Evolutionary conservation across 1,140 invertebrate genomes (phyloP), one percentile per base, ranked within the genome.

Genomic region (Zaprionus ornatus): DNA sequence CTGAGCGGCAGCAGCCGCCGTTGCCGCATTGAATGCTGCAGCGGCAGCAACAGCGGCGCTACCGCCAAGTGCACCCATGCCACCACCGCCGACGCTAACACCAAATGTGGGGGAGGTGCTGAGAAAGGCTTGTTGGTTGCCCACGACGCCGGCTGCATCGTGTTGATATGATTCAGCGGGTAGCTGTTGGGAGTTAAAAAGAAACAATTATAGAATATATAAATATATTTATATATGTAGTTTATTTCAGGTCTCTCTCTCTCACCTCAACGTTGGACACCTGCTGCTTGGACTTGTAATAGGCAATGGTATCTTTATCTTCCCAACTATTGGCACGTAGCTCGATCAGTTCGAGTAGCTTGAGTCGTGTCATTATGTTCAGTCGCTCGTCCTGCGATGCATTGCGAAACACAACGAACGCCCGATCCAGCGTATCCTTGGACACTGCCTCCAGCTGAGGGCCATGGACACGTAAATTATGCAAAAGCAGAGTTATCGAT

Each of bases 291-390:
- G 96, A 95, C 82, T 95, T 95, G 91, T 97, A 98, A 93, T 97
- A 98, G 75, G 95, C 95, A 93, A 95, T 96, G 93, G 97, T 95
- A 71, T 96, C 95, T 93, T 97, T 96, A 63, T 95, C 95, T 85
- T 96, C 95, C 97, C 97, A 98, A 82, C 96, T 95, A 92, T 96
- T 96, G 57, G 97, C 97, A 92, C 97, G 94, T 75, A 98, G 94
- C 94, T 98, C 97, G 77, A 98, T 97, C 42, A 98, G 93, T 94
- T 98, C 97, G 85, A 98, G 94, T 75, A 98, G 94, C 93, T 97
- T 95, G 91, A 97, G 94, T 93, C 97, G 95, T 82, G 96, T 96
- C 91, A 96, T 95, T 88, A 96, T 94, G 93, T 97, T 96, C 74
- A 98, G 93, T 88, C 95, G 94, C 91, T 96, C 95, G 93, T 97